Percentiles rank a stretch among this genome's conserved stretches.
These are phyloP conservation scores for Bhutanitis thaidina DNA, from an alignment of 2,888 invertebrate species.

Conservation along the genomic window DNA sequence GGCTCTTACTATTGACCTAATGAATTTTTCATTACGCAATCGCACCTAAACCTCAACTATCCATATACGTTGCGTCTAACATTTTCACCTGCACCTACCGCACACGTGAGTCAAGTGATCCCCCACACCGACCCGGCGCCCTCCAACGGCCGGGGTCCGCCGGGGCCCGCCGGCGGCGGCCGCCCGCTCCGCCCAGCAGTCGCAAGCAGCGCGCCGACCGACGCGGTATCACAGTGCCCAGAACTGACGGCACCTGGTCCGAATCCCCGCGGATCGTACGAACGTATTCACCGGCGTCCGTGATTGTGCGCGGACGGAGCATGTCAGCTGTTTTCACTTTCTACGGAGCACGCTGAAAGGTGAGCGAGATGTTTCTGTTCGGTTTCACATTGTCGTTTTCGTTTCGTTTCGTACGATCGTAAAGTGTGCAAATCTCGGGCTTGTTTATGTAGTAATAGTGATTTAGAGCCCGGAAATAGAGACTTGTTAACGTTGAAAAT, in stretches of 20 bases:
- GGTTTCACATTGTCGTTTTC: neutral
- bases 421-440: too few species aligned
- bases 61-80: neutral
- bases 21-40: too few species aligned
- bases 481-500: too few species aligned
- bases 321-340: slow-evolving; percentile 70
- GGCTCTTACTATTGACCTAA: too few species aligned
- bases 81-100: neutral
- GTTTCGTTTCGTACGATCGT: too few species aligned
- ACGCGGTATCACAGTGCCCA: neutral
- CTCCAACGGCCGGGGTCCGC: too few species aligned
- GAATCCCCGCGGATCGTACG: neutral
- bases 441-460: too few species aligned
- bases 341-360: slow-evolving; percentile 35
- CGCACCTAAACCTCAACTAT: neutral
- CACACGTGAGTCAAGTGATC: neutral
- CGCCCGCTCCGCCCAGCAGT: slow-evolving; percentile 34
- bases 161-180: neutral
- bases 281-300: neutral
- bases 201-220: slow-evolving; percentile 29
- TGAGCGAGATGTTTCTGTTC: slow-evolving; percentile 15
- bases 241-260: neutral
- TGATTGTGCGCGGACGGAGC: slow-evolving; percentile 53
- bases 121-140: neutral
- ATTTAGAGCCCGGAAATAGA: too few species aligned